Evolutionary conservation across 2,888 invertebrate species (phyloP), one percentile per base, ranked within the genome.

Genomic region (Lumbricus terrestris): DNA sequence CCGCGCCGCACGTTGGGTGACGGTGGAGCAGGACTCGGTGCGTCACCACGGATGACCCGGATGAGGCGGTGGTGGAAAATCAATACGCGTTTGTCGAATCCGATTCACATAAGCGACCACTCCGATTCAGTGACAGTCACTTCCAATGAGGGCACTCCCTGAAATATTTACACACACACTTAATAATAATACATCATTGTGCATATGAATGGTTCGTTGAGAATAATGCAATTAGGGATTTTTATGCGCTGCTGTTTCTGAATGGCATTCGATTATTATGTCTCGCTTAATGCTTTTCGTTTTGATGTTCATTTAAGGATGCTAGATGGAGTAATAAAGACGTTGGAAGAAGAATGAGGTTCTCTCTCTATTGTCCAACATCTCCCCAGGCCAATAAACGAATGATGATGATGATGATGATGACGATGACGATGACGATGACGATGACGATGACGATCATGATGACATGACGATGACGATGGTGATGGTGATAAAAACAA

Each of bases 321-420:
- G n/a, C n/a, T 69, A 11, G 29, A 69, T 3, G 29, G 69, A 3
- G n/a, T n/a, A 8, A n/a, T 69, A 69, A 69, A 69, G n/a, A n/a
- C n/a, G n/a, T n/a, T 69, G 69, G n/a, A 69, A 69, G 69, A 69
- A n/a, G 69, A 69, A 69, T n/a, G 47, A 47, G n/a, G 85, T 85
- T 33, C 4, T 83, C 33, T 33, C 13, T 82, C 8, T 20, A 23
- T 83, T 20, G 8, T 20, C 18, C 4, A 11, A 11, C 18, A 1
- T 85, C 35, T 85, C 35, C 35, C 85, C 85, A 35, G n/a, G 20
- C 35, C n/a, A n/a, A n/a, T n/a, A n/a, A n/a, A n/a, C n/a, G n/a
- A n/a, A n/a, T n/a, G 69, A 69, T 23, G 54, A 54, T 16, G 29
- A 54, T 42, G 42, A 15, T 42, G 42, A 42, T 42, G 54, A 54